Base-by-base conservation (phyloP, 2,113 vertebrate genomes). In the Lampris megalopsis region DNA sequence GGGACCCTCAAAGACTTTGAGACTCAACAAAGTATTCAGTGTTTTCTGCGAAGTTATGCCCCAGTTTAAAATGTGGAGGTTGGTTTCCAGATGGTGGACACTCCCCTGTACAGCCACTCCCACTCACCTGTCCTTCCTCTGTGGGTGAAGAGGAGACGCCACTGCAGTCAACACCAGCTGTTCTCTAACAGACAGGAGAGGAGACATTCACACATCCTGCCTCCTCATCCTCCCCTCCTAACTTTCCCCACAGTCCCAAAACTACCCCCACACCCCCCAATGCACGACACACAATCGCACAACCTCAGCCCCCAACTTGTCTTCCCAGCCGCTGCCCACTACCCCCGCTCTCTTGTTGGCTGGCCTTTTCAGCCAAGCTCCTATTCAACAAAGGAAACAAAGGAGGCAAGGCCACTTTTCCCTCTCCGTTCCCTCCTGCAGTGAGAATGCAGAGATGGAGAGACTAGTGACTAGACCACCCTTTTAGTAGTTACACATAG, bases 321-420 rank as follows among this genome's bases (percentile, higher is more conserved):
- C 56, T 49, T 63, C 59, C 82, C 45, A 45, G 7, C 43, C 13
- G 8, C 68, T 52, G 67, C 43, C 50, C 49, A 1, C 52, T 54
- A 42, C 68, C 73, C 67, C 63, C 77, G 58, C 52, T 61, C 73
- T 88, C 81, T 89, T 84, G 83, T 90, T 88, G 87, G 79, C 86
- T 82, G 81, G 79, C 90, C 91, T 89, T 92, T 94, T 92, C 91
- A 95, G 85, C 81, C 86, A 24, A 24, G 24, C 24, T 93, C 75
- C 53, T 68, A 53, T 79, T 36, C 63, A 91, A 91, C 91, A 93
- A 94, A 91, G 84, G 87, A 83, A 80, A 93, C 92, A 94, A 94
- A 92, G 69, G 50, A 80, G 83, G 81, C 85, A 68, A 69, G 77
- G 82, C 73, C 41, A 77, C 84, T 85, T 80, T 80, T 82, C 60